Base-by-base conservation (phyloP, 2,888 invertebrate genomes). In the Calephelis perditalis region DNA sequence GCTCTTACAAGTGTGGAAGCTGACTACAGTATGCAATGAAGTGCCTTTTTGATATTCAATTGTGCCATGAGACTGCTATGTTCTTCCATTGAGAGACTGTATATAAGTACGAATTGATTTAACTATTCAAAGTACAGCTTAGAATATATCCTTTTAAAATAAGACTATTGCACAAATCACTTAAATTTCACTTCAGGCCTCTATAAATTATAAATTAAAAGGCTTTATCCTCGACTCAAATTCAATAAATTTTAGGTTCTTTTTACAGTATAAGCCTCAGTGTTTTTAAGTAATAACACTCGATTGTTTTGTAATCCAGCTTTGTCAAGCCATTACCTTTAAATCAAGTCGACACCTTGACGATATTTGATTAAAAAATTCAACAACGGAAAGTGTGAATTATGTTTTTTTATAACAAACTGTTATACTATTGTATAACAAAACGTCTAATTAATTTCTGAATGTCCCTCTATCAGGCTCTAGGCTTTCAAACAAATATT, bases 1-100 rank as follows among this genome's bases (percentile, higher is more conserved):
- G 79, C 83, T 37, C 75, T 86, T n/a, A 75, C 80, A 47, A 76
- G 78, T 62, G 78, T 78, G n/a, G 77, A 82, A 63, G 71, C 72
- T 35, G 80, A 82, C 67, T 78, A 78, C 67, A 71, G 75, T 49
- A 70, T 77, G 70, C 73, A 76, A 67, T 79, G 40, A 59, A 54
- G 52, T 54, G 52, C 52, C 52, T 54, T 47, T 49, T 61, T 61
- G 58, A 62, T 64, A 63, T 61, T 62, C 52, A 60, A 60, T 46
- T 62, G 68, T 70, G 70, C 70, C 69, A 70, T 69, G 62, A 63
- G 64, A 67, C 65, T 68, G 62, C 57, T 58, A 56, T 37, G 45
- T 57, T 56, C 52, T 61, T 59, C 37, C 36, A 59, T 35, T 12
- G 63, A 35, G 52, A 52, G 35, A 35, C 35, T 35, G 52, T 52